Percentiles rank a stretch among this genome's conserved stretches.
phyloP scores from a whole-genome alignment of 1,140 invertebrate species.

The Diachasma alloeum region DNA sequence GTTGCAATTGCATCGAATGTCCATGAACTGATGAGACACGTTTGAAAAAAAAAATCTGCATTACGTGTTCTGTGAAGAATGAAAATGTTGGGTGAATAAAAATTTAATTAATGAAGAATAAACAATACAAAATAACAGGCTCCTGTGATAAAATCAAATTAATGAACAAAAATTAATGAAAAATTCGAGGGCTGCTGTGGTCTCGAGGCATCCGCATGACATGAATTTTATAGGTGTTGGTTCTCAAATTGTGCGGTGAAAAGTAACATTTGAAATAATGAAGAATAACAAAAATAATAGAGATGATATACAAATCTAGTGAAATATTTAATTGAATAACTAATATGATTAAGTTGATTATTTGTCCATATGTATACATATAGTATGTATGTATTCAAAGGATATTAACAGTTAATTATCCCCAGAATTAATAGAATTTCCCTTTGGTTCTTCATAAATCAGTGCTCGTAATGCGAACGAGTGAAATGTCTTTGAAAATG shows the following conservation, averaged over 20 bases:
- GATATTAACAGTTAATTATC: not conserved
- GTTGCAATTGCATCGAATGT: too few species aligned
- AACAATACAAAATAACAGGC: conserved; percentile 42
- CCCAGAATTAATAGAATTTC: not conserved
- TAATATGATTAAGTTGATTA: conserved; percentile 45
- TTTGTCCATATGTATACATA: conserved; percentile 32
- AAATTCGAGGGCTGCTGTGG: not conserved
- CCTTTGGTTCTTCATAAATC: not conserved
- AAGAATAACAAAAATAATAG: conserved; percentile 3
- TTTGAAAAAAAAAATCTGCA: not conserved
- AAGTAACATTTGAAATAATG: not conserved
- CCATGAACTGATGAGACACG: too few species aligned
- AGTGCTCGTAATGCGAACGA: too few species aligned
- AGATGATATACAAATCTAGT: conserved; percentile 55
- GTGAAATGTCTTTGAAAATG: not conserved
- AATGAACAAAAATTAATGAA: conserved; percentile 20
- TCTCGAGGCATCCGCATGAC: conserved; percentile 14
- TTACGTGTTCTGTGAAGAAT: too few species aligned
- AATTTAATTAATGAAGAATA: conserved; percentile 38
- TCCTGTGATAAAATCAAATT: conserved; percentile 63
- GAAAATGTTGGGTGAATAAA: not conserved
- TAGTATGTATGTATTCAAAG: conserved; percentile 4
- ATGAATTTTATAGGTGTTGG: conserved; percentile 21
- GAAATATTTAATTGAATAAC: conserved; percentile 58
- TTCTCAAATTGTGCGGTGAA: conserved; percentile 15